A percentile compares a stretch with the other conserved stretches of the same genome.
These are phyloP conservation scores for Parnassius mnemosyne DNA, from an alignment of 2,888 invertebrate species.

Conservation along the genomic window DNA sequence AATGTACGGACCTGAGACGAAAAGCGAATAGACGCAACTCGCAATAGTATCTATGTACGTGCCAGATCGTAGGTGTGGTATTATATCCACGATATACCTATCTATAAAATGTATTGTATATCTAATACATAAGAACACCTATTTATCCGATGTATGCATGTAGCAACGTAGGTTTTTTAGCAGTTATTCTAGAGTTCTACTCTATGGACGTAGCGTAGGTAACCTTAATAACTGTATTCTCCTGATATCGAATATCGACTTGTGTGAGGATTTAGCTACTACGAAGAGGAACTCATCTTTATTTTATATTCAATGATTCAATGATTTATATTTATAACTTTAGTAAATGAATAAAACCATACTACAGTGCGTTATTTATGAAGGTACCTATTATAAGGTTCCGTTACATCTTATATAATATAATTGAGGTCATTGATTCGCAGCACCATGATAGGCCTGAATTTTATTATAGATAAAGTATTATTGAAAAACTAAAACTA, in stretches of 20 bases:
- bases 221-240: too few relatives aligned
- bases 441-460: conserved; percentile 7
- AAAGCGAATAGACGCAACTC: not conserved
- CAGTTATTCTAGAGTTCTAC: too few relatives aligned
- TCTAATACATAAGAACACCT: too few relatives aligned
- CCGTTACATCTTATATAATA: conserved; percentile 1
- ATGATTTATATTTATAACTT: not conserved
- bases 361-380: not conserved
- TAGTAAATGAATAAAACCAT: not conserved
- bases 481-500: conserved; percentile 8
- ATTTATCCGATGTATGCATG: too few relatives aligned
- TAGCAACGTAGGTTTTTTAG: too few relatives aligned
- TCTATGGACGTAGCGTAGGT: too few relatives aligned
- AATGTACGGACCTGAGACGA: not conserved
- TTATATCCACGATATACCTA: too few relatives aligned
- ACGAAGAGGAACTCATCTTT: too few relatives aligned
- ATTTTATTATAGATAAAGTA: conserved; percentile 5
- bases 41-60: not conserved
- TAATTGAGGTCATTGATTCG: conserved; percentile 17
- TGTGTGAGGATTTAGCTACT: too few relatives aligned
- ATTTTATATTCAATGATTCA: too few relatives aligned
- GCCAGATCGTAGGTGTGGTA: not conserved
- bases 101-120: too few relatives aligned
- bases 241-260: too few relatives aligned
- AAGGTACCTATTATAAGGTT: not conserved